Percentiles rank a stretch among this genome's conserved stretches.
These are phyloP conservation scores for Rhinolophus ferrumequinum DNA, from an alignment of 2,113 vertebrate species.

Conservation along the genomic window DNA sequence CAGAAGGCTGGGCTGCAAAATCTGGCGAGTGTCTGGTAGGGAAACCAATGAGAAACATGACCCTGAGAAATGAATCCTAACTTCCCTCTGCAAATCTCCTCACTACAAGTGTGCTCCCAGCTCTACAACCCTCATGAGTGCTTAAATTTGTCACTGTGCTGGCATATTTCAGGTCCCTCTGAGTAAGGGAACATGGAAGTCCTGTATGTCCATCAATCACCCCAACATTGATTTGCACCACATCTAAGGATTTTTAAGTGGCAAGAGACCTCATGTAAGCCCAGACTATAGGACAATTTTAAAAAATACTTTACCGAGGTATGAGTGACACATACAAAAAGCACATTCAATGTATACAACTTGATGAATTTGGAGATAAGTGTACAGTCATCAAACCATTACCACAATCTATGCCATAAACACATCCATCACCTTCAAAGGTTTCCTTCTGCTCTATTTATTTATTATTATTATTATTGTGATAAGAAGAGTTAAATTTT, in stretches of 20 bases:
- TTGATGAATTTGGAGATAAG: background rate
- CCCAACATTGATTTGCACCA: background rate
- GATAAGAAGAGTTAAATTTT: background rate
- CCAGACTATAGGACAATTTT: background rate
- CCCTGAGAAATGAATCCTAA: background rate
- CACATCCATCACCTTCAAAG: background rate
- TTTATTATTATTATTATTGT: background rate
- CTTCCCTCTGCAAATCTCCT: background rate
- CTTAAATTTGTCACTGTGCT: background rate
- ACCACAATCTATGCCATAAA: background rate
- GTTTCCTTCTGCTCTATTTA: background rate
- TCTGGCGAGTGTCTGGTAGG: background rate
- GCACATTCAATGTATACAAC: background rate
- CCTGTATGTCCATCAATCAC: fast-evolving
- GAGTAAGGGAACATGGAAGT: background rate
- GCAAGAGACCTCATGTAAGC: background rate
- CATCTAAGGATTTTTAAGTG: background rate
- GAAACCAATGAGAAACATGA: background rate
- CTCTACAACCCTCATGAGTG: background rate
- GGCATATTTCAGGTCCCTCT: background rate
- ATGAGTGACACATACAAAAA: background rate
- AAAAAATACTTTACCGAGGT: background rate
- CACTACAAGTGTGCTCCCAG: background rate
- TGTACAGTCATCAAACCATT: background rate
- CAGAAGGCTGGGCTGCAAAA: background rate